A percentile compares a stretch with the other conserved stretches of the same genome.
phyloP scores from a whole-genome alignment of 2,888 invertebrate species.

The Drosophila borealis region DNA sequence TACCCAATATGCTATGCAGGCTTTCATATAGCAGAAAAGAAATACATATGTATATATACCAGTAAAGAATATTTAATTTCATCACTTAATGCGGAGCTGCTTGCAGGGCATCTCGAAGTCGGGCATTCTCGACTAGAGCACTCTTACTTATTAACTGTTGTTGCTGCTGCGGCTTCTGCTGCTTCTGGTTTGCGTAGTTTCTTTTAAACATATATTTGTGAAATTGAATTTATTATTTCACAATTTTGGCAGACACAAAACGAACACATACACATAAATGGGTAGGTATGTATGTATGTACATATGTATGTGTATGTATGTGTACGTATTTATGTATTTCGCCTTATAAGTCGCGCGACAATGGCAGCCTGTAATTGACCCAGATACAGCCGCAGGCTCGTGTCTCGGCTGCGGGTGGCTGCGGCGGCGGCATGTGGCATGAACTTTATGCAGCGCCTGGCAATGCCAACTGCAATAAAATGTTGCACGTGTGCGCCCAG shows the following conservation, averaged over 20 bases:
- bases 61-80: no score
- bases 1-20: no score
- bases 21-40: no score
- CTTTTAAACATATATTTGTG: conserved; percentile 64
- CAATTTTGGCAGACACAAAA: conserved; percentile 47
- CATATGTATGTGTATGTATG: neutral
- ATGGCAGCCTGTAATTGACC: conserved; percentile 76
- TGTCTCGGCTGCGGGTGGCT: conserved; percentile 38
- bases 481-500: conserved; percentile 67
- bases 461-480: conserved; percentile 51
- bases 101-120: neutral
- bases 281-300: conserved; percentile 14
- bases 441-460: conserved; percentile 59
- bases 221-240: conserved; percentile 77
- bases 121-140: neutral
- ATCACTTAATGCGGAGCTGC: no score
- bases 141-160: conserved; percentile 35
- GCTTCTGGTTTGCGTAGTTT: conserved; percentile 38
- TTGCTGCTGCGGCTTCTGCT: conserved; percentile 24
- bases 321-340: conserved; percentile 17
- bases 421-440: conserved; percentile 35
- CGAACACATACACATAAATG: conserved; percentile 14
- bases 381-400: conserved; percentile 53
- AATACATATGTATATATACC: no score
- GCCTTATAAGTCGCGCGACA: conserved; percentile 59